Evolutionary conservation across 2,888 invertebrate species (phyloP), one percentile per base, ranked within the genome.

Genomic region (Conchocele bisecta): DNA sequence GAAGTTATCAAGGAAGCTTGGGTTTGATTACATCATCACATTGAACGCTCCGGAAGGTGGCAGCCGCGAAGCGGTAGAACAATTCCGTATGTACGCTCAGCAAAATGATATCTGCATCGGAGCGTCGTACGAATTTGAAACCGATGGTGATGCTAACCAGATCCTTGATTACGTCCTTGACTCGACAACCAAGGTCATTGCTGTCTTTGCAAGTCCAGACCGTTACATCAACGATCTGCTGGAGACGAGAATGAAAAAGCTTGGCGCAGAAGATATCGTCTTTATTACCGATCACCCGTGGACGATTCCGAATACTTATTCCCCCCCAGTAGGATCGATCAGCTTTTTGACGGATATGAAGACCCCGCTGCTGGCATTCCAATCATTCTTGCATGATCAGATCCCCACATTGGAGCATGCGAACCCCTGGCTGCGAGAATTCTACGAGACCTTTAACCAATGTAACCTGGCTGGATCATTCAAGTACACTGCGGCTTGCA

Each of bases 361-460:
- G 7, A 20, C 26, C n/a, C 28, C 37, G 7, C 24, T 71, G 3
- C 50, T 48, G 20, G 41, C 35, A 9, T 79, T 79, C 39, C 33
- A 64, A 17, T 24, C 26, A 20, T 33, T 79, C 5, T 42, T 50
- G 11, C 37, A 37, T 29, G 64, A 76, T 22, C 61, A 76, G 26
- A 71, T 64, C n/a, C 64, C 59, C 9, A 4, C 15, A 0, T 22
- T 59, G 17, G 42, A 57, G 7, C 63, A 67, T 59, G 41, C 57
- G 1, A 88, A 88, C 53, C 89, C 88, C 4, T 89, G 89, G 89
- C 81, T 89, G 50, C 33, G 72, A 9, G 87, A 87, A 22, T 87
- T 79, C 51, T 88, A 83, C 56, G 78, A 89, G 65, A 66, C 59
- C 3, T 58, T 75, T 29, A 83, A 77, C 59, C 22, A 69, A 13